These are phyloP conservation scores for Sinocyclocheilus anophthalmus DNA, from an alignment of 2,113 vertebrate species.

Conservation along the genomic window DNA sequence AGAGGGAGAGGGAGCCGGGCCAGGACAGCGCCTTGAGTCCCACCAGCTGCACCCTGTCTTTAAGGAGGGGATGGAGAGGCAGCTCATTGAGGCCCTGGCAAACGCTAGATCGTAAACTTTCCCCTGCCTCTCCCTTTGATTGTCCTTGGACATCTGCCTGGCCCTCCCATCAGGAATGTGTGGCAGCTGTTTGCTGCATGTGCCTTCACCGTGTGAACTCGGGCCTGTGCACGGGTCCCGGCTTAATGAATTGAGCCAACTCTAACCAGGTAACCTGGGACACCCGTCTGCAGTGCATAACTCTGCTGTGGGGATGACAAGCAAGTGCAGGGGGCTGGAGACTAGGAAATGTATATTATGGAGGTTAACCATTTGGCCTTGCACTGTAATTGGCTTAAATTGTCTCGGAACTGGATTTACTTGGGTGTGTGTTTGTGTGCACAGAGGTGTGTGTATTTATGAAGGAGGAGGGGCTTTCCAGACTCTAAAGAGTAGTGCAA, in stretches of 20 bases:
- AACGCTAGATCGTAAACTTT: slow-evolving; percentile 93
- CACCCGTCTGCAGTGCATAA: slow-evolving; percentile 76
- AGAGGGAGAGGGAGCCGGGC: slow-evolving; percentile 70
- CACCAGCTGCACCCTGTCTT: slow-evolving; percentile 94
- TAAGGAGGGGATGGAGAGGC: slow-evolving; percentile 85
- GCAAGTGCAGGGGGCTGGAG: slow-evolving; percentile 69
- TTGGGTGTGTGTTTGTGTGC: too few relatives aligned
- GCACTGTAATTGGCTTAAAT: slow-evolving; percentile 93
- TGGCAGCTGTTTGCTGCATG: slow-evolving; percentile 97
- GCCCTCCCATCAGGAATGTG: slow-evolving; percentile 94
- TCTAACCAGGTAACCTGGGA: slow-evolving; percentile 79
- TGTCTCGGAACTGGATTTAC: too few relatives aligned
- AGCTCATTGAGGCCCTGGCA: slow-evolving; percentile 93
- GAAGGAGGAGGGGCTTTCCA: too few relatives aligned
- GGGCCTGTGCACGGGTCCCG: slow-evolving; percentile 77
- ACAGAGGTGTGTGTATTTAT: too few relatives aligned
- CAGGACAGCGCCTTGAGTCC: slow-evolving; percentile 82
- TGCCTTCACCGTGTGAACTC: slow-evolving; percentile 85
- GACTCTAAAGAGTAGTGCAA: too few relatives aligned
- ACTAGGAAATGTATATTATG: slow-evolving; percentile 81
- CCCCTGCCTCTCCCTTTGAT: slow-evolving; percentile 93
- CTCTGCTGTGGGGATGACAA: slow-evolving; percentile 79
- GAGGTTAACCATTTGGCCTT: slow-evolving; percentile 84
- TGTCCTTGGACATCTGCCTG: slow-evolving; percentile 98
- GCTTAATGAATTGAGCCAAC: slow-evolving; percentile 97